Evolutionary conservation across 2,797 vertebrate species (phyloP), one percentile per base, ranked within the genome.

Genomic region (Crossoptilon crossoptilon): DNA sequence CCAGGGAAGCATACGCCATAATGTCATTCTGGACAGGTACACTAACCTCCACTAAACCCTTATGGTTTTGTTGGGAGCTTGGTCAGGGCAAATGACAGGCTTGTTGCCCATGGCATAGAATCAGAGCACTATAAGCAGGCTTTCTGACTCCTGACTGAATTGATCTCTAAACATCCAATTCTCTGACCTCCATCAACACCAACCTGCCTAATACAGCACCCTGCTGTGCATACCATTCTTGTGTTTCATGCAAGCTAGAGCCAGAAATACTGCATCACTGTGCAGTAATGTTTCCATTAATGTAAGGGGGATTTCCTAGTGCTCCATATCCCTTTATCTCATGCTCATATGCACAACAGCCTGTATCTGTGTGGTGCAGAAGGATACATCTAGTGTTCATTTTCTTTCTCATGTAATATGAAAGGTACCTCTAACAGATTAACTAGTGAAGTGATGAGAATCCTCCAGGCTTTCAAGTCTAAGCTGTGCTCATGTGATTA

Each of bases 361-460:
- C 70, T 88, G 29, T 94, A 93, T 92, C 91, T 95, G 73, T 80
- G 83, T 59, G 14, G 67, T 33, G 85, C 83, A 88, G 79, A 78
- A 76, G 90, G 80, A 82, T 82, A 80, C 77, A 67, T 70, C 71
- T 91, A 88, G 82, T 82, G 90, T 86, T 73, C n/a, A 67, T 92
- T 93, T 95, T 76, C 77, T 76, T 82, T 78, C 87, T 90, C 70
- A 7, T 59, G 26, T 51, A 85, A 85, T 92, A 85, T 72, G 75
- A 92, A 95, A 87, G 63, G 41, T 84, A 84, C 89, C 93, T 93
- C 78, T 91, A 83, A 85, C 85, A 91, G 67, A 87, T 56, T 72
- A 87, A 55, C 84, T 69, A 81, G 58, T 66, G 79, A 74, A 84
- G 76, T 86, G 91, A 81, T 90, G 85, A 91, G 76, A 92, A 78